Base-by-base conservation (phyloP, 2,888 invertebrate species). In the Lordiphosa andalusiaca region DNA sequence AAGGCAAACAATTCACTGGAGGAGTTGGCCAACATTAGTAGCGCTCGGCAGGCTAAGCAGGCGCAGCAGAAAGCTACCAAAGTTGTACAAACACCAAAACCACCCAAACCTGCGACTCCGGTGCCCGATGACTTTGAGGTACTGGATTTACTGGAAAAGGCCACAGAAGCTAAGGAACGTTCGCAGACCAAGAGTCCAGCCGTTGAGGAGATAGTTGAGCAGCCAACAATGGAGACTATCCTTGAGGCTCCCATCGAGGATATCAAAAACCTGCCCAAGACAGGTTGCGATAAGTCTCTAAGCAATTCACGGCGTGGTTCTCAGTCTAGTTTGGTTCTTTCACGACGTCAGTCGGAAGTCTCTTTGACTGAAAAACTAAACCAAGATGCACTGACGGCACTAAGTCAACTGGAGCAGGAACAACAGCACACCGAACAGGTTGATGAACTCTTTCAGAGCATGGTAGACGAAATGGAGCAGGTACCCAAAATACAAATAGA, bases 261-360 rank as follows among this genome's bases (percentile, higher is more conserved):
- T 53, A 87, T 87, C n/a, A 81, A 73, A 38, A 88, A 87, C 49
- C 66, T 87, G 12, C 87, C 87, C 0, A 88, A 87, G 50, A 85
- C 85, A 0, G 87, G 87, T 1, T 87, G 87, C 53, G 87, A 87
- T 42, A 87, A 87, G 55, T 87, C 87, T 2, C 35, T 73, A 1
- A 86, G 62, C 58, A 81, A 50, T 51, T 87, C 87, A 0, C 80
- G 86, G 0, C 80, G 87, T 2, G 80, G 86, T 6, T 88, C 87
- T 0, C 82, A 83, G 41, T 55, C 71, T 6, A 87, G 87, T 53
- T 44, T 86, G 33, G 70, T 80, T 3, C 44, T 72, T 3, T 69
- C 76, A 4, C 54, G 81, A 4, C 67, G 86, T 6, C 70, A 69
- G 21, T 87, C 87, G 1, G 86, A 86, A 9, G 59, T 64, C 21